phyloP scores from a whole-genome alignment of 2,888 invertebrate genomes.

The Linnaemya tessellans region DNA sequence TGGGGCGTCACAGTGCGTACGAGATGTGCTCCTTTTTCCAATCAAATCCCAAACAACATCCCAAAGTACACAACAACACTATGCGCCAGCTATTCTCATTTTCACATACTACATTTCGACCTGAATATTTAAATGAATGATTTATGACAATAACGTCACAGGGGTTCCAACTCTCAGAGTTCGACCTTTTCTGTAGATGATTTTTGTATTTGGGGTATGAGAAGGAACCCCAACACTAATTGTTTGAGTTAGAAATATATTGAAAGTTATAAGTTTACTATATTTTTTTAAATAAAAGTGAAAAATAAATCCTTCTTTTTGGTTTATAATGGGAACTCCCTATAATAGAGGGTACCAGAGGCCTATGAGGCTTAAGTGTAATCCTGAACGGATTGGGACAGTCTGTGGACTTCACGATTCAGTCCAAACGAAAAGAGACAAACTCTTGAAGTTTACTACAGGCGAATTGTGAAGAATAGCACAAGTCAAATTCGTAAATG shows the following conservation, averaged over 20 bases:
- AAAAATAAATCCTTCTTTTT: no score
- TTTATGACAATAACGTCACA: conserved; percentile 75
- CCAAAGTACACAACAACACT: neutral
- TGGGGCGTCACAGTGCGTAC: neutral
- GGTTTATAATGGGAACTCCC: no score
- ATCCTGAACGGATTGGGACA: no score
- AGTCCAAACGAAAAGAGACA: no score
- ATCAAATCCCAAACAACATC: conserved; percentile 43
- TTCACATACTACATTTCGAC: conserved; percentile 61
- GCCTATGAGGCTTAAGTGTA: no score
- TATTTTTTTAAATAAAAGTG: no score
- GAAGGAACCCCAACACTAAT: conserved; percentile 32
- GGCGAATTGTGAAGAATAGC: no score
- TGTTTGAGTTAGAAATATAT: neutral
- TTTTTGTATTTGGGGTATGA: conserved; percentile 1
- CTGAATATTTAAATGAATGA: conserved; percentile 76
- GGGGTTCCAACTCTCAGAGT: conserved; percentile 66
- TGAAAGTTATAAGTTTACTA: no score
- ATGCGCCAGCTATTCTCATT: neutral
- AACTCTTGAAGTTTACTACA: no score
- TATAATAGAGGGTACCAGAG: no score
- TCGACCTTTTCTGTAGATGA: conserved; percentile 53
- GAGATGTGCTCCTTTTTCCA: conserved; percentile 21
- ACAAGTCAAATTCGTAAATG: no score
- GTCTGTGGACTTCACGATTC: no score